These are phyloP conservation scores for Drosophila infuscata DNA, from an alignment of 2,888 invertebrate species.

Conservation along the genomic window DNA sequence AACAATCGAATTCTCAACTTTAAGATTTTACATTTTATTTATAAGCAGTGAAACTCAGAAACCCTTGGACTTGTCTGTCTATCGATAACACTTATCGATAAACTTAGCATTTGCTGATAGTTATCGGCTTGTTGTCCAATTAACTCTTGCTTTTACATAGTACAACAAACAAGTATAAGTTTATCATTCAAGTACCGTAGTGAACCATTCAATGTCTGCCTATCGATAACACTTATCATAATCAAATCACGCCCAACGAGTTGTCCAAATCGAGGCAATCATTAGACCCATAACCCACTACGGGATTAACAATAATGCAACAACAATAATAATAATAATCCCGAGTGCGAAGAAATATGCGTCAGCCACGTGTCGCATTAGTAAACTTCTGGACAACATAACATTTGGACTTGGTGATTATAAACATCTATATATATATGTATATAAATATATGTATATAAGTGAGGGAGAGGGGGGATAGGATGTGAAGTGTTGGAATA, in stretches of 20 bases:
- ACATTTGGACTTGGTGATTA: slow-evolving; percentile 66
- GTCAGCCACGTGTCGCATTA: slow-evolving; percentile 72
- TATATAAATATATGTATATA: not conserved
- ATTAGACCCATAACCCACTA: slow-evolving; percentile 60
- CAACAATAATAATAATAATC: slow-evolving; percentile 11
- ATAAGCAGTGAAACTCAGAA: not conserved
- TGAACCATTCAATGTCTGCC: slow-evolving; percentile 46
- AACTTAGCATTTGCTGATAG: slow-evolving; percentile 30
- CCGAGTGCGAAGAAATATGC: slow-evolving; percentile 64
- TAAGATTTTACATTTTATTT: not conserved
- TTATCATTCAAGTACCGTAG: slow-evolving; percentile 30
- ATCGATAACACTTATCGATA: not conserved
- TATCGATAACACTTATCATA: slow-evolving; percentile 6
- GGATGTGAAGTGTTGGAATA: slow-evolving; percentile 1
- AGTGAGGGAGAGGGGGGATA: too few relatives aligned
- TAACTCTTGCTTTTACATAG: slow-evolving; percentile 33
- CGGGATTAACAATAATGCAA: slow-evolving; percentile 20
- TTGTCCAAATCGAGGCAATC: slow-evolving; percentile 57
- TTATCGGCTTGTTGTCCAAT: slow-evolving; percentile 61
- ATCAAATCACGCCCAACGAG: slow-evolving; percentile 39
- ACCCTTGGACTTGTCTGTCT: not conserved
- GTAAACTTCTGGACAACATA: slow-evolving; percentile 57
- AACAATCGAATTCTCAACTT: not conserved
- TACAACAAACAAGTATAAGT: slow-evolving; percentile 5
- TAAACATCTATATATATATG: slow-evolving; percentile 60